Conservation (phyloP, 2,113 vertebrate species). For the Enhydra lutris region DNA sequence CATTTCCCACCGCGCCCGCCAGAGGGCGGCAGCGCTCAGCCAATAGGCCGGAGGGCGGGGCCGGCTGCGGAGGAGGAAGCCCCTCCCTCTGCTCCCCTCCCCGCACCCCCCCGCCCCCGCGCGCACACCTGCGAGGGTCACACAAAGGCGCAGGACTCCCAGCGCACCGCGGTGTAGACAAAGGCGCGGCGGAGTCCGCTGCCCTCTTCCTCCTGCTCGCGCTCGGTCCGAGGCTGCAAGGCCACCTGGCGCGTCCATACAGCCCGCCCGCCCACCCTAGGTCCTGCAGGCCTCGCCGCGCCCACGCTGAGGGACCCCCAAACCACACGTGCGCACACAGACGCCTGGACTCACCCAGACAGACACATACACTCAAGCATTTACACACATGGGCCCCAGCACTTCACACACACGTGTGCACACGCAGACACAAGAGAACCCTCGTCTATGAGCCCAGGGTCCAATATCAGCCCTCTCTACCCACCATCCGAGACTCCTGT, state of each 20-base stretch:
- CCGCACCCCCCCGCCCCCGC: background rate
- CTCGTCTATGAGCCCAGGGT: background rate
- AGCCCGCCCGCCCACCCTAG: background rate
- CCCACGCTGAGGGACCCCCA: background rate
- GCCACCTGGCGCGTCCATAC: background rate
- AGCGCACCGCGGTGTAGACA: constrained; percentile 74
- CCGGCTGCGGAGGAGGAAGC: constrained; percentile 17
- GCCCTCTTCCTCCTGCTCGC: background rate
- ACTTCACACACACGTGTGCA: background rate
- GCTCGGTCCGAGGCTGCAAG: background rate
- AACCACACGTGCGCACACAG: background rate
- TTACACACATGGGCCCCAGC: background rate
- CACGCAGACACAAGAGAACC: background rate
- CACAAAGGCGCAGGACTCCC: constrained; percentile 54
- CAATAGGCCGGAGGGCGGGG: constrained; percentile 52
- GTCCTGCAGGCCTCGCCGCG: background rate
- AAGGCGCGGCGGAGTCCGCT: constrained; percentile 47
- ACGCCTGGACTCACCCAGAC: background rate
- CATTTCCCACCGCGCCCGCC: constrained; percentile 17
- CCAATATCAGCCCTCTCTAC: background rate
- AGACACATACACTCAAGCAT: background rate
- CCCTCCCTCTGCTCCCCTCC: constrained; percentile 22
- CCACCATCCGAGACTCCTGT: background rate
- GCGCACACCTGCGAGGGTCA: constrained; percentile 70
- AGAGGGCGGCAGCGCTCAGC: constrained; percentile 61